Evolutionary conservation across 2,797 vertebrate species (phyloP).

Genomic region (Lophius americanus): DNA sequence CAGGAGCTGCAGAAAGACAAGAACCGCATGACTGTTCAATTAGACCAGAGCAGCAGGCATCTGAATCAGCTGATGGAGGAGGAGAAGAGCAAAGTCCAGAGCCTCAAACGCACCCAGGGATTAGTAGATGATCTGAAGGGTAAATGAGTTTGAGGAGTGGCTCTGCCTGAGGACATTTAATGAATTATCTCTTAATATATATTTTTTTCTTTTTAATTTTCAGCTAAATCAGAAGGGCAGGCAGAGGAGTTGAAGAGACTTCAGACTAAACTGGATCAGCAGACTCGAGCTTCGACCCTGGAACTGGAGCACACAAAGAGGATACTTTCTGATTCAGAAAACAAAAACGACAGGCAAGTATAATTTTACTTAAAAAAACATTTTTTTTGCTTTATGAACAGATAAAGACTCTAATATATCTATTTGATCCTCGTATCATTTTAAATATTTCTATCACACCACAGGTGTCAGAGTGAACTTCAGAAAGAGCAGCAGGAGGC

Average conservation of each 20-base stretch:
- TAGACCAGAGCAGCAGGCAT: constrained; percentile 82
- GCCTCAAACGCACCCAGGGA: constrained; percentile 82
- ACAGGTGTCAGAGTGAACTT: constrained; percentile 79
- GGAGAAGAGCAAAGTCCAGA: constrained; percentile 77
- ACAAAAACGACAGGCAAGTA: constrained; percentile 76
- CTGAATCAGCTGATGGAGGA: constrained; percentile 86
- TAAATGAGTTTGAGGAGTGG: constrained; percentile 37
- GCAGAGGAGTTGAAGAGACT: constrained; percentile 82
- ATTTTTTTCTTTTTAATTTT: neutral
- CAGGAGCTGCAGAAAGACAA: constrained; percentile 88
- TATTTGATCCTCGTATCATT: neutral
- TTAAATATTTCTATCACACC: neutral
- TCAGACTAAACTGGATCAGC: constrained; percentile 82
- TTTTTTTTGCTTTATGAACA: neutral
- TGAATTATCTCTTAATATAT: neutral
- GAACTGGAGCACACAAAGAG: constrained; percentile 83
- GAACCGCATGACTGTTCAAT: constrained; percentile 75
- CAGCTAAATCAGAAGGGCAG: constrained; percentile 85
- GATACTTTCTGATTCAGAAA: constrained; percentile 83
- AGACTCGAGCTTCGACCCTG: constrained; percentile 70
- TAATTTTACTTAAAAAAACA: neutral
- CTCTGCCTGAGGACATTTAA: neutral
- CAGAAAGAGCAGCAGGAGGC: constrained; percentile 83
- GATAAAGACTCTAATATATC: neutral
- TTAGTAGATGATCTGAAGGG: constrained; percentile 87